Percentiles rank a stretch among this genome's conserved stretches.
Evolutionary conservation across 1,140 invertebrate species (phyloP).

Genomic region (Sycophaga agraensis): DNA sequence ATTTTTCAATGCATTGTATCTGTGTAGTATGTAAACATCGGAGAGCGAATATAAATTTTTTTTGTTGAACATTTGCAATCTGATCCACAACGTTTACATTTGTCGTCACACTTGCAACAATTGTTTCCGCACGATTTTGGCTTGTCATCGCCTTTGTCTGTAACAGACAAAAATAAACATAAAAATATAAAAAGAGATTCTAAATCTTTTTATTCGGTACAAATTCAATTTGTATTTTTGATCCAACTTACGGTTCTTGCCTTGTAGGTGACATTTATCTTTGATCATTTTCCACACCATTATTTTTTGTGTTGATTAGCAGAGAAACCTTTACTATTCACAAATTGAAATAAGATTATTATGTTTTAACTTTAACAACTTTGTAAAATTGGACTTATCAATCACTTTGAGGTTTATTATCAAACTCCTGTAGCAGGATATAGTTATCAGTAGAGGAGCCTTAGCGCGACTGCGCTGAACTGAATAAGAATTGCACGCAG

Average conservation of each 20-base stretch:
- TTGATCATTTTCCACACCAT: constrained; percentile 46
- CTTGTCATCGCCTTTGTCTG: constrained; percentile 21
- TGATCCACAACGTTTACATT: constrained; percentile 41
- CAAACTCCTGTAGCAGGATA: constrained; percentile 4
- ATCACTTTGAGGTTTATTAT: constrained; percentile 21
- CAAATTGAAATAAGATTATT: too few relatives aligned
- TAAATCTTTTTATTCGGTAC: too few relatives aligned
- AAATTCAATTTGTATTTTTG: constrained; percentile 17
- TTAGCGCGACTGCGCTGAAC: too few relatives aligned
- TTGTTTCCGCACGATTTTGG: constrained; percentile 28
- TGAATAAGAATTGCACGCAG: constrained; percentile 30
- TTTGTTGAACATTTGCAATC: constrained; percentile 44
- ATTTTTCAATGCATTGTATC: constrained; percentile 46
- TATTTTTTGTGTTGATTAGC: too few relatives aligned
- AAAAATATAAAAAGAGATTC: too few relatives aligned
- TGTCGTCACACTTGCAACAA: constrained; percentile 38
- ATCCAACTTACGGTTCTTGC: constrained; percentile 37
- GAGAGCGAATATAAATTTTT: constrained; percentile 40
- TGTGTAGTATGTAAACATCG: constrained; percentile 47
- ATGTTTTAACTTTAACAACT: background rate
- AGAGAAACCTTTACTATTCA: too few relatives aligned
- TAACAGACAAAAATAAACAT: too few relatives aligned
- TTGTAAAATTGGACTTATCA: background rate
- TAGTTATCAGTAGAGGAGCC: too few relatives aligned
- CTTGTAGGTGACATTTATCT: constrained; percentile 35